Evolutionary conservation across 2,888 invertebrate species (phyloP).

Genomic region (Blastobasis lacticolella): DNA sequence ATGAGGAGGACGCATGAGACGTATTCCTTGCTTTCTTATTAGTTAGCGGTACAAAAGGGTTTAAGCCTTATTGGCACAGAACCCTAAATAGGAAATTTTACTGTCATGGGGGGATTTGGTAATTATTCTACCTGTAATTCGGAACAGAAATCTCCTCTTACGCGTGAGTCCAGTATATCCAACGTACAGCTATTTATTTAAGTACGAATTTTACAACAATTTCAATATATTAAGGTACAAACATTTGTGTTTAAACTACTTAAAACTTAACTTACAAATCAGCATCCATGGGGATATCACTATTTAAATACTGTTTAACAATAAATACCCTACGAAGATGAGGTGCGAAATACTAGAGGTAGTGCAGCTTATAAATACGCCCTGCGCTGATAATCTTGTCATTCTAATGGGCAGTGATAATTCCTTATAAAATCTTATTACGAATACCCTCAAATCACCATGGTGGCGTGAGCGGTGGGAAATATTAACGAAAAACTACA

Average conservation of each 20-base stretch:
- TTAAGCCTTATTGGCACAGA: background rate
- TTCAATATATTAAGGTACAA: constrained; percentile 20
- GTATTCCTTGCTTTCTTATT: constrained; percentile 66
- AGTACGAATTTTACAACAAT: constrained; percentile 21
- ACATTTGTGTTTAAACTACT: constrained; percentile 19
- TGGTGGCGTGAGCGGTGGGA: background rate
- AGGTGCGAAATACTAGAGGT: background rate
- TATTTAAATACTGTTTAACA: background rate
- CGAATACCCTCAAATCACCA: background rate
- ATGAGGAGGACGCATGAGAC: constrained; percentile 14
- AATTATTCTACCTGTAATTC: constrained; percentile 52
- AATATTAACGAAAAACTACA: background rate
- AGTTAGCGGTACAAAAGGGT: constrained; percentile 13
- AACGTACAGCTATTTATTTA: constrained; percentile 11
- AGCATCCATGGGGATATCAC: constrained; percentile 46
- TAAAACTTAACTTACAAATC: constrained; percentile 33
- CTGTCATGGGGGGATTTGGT: constrained; percentile 4
- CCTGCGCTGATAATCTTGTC: constrained; percentile 25
- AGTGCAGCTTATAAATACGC: constrained; percentile 5
- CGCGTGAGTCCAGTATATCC: no score
- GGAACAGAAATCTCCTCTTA: constrained; percentile 73
- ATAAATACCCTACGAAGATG: constrained; percentile 1
- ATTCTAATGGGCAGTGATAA: constrained; percentile 36
- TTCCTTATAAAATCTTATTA: background rate
- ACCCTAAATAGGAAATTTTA: constrained; percentile 16